Evolutionary conservation across 2,797 vertebrate genomes (phyloP).

Genomic region (Esox masquinongy): DNA sequence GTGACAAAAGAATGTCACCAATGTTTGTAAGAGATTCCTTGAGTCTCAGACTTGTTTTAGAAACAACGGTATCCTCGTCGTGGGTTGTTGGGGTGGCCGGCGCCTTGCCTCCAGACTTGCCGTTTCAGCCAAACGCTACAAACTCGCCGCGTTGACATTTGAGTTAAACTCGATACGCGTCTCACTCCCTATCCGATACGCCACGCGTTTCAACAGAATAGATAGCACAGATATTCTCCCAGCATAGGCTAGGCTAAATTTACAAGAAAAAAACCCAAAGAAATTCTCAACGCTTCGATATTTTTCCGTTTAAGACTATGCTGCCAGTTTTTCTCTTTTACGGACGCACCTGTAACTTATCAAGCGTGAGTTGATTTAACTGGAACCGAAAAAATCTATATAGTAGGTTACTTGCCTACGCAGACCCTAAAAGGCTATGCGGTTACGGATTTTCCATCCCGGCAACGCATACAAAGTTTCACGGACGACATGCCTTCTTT

Average conservation of each 20-base stretch:
- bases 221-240: neutral
- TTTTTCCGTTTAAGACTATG: neutral
- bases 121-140: constrained; percentile 24
- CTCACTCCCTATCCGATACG: constrained; percentile 15
- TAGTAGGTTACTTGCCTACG: neutral
- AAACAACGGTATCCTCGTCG: neutral
- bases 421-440: neutral
- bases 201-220: neutral
- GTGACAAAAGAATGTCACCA: neutral
- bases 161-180: neutral
- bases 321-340: neutral
- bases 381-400: neutral
- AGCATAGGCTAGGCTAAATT: neutral
- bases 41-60: neutral
- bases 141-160: constrained; percentile 25
- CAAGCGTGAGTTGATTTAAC: neutral
- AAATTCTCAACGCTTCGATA: neutral
- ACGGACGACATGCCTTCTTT: neutral
- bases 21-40: neutral
- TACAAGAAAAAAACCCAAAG: neutral
- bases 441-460: no score
- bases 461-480: neutral
- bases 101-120: constrained; percentile 6
- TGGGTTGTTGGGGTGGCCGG: neutral
- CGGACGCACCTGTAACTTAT: constrained; percentile 20